Conservation (phyloP, 2,888 invertebrate genomes). For the Drosophila mayaguana region DNA sequence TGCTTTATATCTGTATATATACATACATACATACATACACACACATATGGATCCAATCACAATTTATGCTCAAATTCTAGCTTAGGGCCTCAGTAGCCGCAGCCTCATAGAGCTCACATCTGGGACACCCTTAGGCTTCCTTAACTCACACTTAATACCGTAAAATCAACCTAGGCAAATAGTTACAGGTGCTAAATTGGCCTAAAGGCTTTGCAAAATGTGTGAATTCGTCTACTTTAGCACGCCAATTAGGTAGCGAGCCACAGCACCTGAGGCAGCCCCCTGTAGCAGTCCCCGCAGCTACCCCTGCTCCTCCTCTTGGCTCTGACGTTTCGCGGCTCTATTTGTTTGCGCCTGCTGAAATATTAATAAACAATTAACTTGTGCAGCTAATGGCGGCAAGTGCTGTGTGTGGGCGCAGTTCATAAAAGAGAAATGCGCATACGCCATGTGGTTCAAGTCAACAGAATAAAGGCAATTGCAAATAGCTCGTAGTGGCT, state of each 20-base stretch:
- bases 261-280: neutral
- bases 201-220: conserved; percentile 24
- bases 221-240: conserved; percentile 30
- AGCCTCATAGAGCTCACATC: neutral
- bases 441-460: conserved; percentile 73
- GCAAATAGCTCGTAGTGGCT: conserved; percentile 41
- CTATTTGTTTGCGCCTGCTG: conserved; percentile 41
- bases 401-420: conserved; percentile 48
- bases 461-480: conserved; percentile 34
- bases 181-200: conserved; percentile 43
- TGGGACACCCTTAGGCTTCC: too few relatives aligned
- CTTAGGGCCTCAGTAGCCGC: too few relatives aligned
- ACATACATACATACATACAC: too few relatives aligned
- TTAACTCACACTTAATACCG: neutral
- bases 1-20: too few relatives aligned
- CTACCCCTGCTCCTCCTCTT: neutral
- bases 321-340: conserved; percentile 11
- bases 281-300: neutral
- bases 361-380: conserved; percentile 60
- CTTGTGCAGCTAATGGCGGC: conserved; percentile 30
- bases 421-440: conserved; percentile 40
- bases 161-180: conserved; percentile 3
- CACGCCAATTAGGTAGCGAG: conserved; percentile 32
- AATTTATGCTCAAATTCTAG: neutral
- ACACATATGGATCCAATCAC: neutral